Evolutionary conservation across 2,113 vertebrate genomes (phyloP), one percentile per base, ranked within the genome.

Genomic region (Bettongia penicillata): DNA sequence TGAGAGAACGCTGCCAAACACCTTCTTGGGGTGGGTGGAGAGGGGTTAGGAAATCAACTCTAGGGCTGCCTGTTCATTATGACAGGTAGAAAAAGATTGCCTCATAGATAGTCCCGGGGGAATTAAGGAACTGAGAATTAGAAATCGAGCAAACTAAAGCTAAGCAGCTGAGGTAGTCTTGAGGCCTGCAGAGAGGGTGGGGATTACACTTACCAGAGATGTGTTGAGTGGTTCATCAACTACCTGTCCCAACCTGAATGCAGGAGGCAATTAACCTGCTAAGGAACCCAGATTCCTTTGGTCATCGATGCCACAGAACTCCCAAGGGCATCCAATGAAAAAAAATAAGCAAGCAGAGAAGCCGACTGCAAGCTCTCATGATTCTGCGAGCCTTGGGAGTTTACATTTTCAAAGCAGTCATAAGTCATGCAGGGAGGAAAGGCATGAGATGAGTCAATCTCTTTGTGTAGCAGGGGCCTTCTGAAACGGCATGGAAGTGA

Each of bases 151-250:
- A 24, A 96, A 97, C 96, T 91, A 25, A 97, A 96, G 97, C 95
- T 11, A 1, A 14, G 90, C 90, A 96, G 93, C 93, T 55, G 96
- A 97, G 98, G 95, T 94, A 24, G 51, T 97, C 96, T 90, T 1
- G 91, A 95, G 94, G 98, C 98, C 97, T 96, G 92, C 94, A 96
- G 96, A 96, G 51, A 98, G 98, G 98, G 98, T 95, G 98, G 98
- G 93, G 96, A 51, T 93, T 94, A 95, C 2, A 51, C 97, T 97
- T 96, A 95, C 47, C 96, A 94, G 93, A 93, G 94, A 90, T 8
- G 96, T 97, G 94, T 94, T 95, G 95, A 96, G 95, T 77, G 89
- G 95, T 97, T 90, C 94, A 95, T 77, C 51, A 28, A 91, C 95
- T 93, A 92, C 98, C 95, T 99, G 98, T 98, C 97, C 93, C 55